phyloP scores from a whole-genome alignment of 2,888 invertebrate genomes.

The Thymelicus sylvestris region DNA sequence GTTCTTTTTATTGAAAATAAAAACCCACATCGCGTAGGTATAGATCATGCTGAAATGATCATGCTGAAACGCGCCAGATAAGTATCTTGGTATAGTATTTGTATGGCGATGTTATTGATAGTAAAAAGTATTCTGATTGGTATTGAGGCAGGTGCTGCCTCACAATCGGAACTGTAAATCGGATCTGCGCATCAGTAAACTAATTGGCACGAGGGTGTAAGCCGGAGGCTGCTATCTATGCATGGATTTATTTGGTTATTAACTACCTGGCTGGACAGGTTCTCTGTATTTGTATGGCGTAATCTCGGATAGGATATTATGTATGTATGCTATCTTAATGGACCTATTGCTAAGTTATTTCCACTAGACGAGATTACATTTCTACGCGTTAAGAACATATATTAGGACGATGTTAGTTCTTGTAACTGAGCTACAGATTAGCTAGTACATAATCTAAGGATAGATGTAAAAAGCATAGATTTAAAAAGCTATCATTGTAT shows the following conservation, averaged over 20 bases:
- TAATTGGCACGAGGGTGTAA: conserved; percentile 71
- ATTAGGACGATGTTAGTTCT: background rate
- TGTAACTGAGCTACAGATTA: too few relatives aligned
- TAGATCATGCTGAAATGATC: too few relatives aligned
- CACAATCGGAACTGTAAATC: conserved; percentile 77
- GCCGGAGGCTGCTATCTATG: conserved; percentile 50
- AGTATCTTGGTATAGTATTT: too few relatives aligned
- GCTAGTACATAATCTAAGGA: too few relatives aligned
- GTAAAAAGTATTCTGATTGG: background rate
- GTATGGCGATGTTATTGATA: too few relatives aligned
- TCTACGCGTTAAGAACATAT: background rate
- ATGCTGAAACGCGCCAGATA: too few relatives aligned
- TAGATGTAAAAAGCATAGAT: too few relatives aligned
- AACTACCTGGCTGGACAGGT: conserved; percentile 43
- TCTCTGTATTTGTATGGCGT: conserved; percentile 17
- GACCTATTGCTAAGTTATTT: conserved; percentile 8
- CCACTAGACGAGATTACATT: background rate
- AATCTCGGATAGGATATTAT: conserved; percentile 20
- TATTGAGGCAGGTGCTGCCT: conserved; percentile 2
- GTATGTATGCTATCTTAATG: background rate
- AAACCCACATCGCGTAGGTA: too few relatives aligned
- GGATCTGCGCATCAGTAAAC: conserved; percentile 61
- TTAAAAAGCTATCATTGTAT: too few relatives aligned
- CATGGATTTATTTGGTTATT: conserved; percentile 68
- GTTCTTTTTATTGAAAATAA: too few relatives aligned